A percentile compares a stretch with the other conserved stretches of the same genome.
phyloP scores from a whole-genome alignment of 2,113 vertebrate genomes.

The Mustela lutreola region DNA sequence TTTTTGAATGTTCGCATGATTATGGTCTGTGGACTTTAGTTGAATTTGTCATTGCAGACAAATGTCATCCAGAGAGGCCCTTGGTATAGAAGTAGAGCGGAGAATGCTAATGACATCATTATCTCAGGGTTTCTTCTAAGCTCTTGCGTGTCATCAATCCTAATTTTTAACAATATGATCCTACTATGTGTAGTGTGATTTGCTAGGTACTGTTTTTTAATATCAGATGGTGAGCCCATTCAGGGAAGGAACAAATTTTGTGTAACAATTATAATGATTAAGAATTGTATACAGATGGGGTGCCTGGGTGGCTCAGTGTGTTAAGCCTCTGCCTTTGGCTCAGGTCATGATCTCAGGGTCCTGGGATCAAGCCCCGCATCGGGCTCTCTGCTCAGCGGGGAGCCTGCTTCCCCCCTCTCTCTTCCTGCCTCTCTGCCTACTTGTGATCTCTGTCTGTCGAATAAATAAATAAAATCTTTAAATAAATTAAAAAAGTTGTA shows the following conservation, averaged over 20 bases:
- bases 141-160: not conserved
- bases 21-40: not conserved
- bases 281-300: not conserved
- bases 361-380: too few relatives aligned
- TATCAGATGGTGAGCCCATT: not conserved
- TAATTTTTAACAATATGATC: constrained; percentile 29
- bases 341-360: too few relatives aligned
- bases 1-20: constrained; percentile 46
- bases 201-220: not conserved
- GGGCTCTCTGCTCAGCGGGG: too few relatives aligned
- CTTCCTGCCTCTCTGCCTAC: too few relatives aligned
- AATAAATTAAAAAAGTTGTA: not conserved
- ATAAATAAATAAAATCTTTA: too few relatives aligned
- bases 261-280: constrained; percentile 23
- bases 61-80: too few relatives aligned
- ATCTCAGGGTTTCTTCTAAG: not conserved
- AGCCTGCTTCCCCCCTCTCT: too few relatives aligned
- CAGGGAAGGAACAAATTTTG: constrained; percentile 14
- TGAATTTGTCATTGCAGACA: not conserved
- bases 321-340: too few relatives aligned
- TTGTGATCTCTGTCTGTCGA: too few relatives aligned
- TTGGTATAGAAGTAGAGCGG: not conserved
- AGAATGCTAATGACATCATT: constrained; percentile 25
- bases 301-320: too few relatives aligned
- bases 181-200: constrained; percentile 16